Conservation (phyloP, 2,888 invertebrate species). For the Listrodromus nycthemerus region DNA sequence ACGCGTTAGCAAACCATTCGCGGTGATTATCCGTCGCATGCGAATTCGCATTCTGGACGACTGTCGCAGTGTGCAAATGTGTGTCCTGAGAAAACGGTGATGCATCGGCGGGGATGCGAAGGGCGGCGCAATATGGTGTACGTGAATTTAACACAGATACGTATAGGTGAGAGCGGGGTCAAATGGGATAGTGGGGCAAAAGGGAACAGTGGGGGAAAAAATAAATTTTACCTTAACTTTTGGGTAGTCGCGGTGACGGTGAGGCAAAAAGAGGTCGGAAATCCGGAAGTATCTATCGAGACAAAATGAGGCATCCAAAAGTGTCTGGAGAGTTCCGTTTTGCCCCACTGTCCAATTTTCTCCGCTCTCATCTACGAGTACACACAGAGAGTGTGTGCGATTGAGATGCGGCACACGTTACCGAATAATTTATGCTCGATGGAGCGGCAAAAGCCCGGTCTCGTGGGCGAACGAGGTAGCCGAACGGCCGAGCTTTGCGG, state of each 20-base stretch:
- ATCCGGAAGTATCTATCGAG: no score
- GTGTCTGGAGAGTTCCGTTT: no score
- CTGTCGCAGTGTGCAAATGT: constrained; percentile 32
- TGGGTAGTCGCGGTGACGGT: no score
- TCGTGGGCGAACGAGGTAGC: constrained; percentile 29
- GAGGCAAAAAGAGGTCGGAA: no score
- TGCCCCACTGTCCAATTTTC: no score
- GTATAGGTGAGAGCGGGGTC: background rate
- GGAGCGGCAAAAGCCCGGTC: constrained; percentile 53
- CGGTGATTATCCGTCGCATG: background rate
- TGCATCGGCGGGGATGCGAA: constrained; percentile 17
- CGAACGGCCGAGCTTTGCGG: constrained; percentile 32
- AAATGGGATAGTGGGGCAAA: no score
- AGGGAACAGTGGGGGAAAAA: no score
- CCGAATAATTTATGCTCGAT: constrained; percentile 59
- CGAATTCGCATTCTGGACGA: background rate
- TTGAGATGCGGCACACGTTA: constrained; percentile 25
- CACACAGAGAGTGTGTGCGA: constrained; percentile 7
- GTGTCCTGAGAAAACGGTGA: constrained; percentile 38
- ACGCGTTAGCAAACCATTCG: background rate
- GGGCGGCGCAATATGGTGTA: constrained; percentile 29
- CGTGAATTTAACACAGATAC: constrained; percentile 36
- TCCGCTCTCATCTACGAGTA: background rate
- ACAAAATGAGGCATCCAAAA: no score
- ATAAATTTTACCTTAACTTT: no score